phyloP scores from a whole-genome alignment of 1,140 invertebrate species.

The Dysdera silvatica region DNA sequence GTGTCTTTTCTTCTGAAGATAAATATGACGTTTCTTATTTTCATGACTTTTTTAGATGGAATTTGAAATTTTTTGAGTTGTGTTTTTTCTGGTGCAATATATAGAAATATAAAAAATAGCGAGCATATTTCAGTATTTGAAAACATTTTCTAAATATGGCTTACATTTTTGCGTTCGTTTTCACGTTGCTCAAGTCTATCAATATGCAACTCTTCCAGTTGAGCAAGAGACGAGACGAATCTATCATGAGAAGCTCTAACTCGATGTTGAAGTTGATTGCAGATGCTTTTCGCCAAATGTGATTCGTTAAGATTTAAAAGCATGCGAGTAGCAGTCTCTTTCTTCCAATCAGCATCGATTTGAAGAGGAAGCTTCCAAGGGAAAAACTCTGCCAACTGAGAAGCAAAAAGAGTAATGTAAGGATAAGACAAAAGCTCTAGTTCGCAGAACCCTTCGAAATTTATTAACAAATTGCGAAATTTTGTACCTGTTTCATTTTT shows the following conservation, averaged over 20 bases:
- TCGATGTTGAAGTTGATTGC: conserved; percentile 54
- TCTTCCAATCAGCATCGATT: conserved; percentile 63
- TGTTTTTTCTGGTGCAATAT: too few species aligned
- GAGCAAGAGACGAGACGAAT: conserved; percentile 58
- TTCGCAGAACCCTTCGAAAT: not conserved
- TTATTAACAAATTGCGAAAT: not conserved
- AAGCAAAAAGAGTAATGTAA: not conserved
- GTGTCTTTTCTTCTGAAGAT: too few species aligned
- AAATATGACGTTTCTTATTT: too few species aligned
- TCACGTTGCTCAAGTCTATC: conserved; percentile 70
- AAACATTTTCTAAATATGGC: not conserved
- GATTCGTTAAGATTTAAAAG: conserved; percentile 61
- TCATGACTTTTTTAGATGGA: too few species aligned
- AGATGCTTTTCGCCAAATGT: conserved; percentile 66
- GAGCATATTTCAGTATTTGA: not conserved
- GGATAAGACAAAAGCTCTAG: not conserved
- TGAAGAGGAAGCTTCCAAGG: conserved; percentile 44
- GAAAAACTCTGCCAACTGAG: conserved; percentile 16
- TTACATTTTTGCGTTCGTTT: conserved; percentile 53
- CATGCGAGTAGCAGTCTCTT: conserved; percentile 61
- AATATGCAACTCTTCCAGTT: conserved; percentile 55
- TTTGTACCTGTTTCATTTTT: conserved; percentile 25
- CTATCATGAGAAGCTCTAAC: conserved; percentile 59
- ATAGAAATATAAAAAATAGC: not conserved
- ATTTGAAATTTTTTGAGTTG: too few species aligned